These are phyloP conservation scores for Bugula neritina DNA, from an alignment of 2,888 invertebrate species.

Conservation along the genomic window DNA sequence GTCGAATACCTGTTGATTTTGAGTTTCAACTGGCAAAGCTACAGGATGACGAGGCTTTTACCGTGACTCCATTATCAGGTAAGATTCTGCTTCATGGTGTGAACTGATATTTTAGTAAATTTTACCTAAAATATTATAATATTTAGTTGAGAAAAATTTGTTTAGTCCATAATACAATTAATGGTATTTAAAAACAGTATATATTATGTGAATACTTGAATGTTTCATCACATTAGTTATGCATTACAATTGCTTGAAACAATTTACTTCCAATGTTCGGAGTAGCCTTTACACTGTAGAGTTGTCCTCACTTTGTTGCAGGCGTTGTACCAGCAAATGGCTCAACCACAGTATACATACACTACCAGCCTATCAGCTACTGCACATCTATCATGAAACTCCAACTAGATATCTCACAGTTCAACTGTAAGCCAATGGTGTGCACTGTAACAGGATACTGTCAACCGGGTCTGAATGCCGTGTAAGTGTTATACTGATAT, in stretches of 20 bases:
- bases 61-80: constrained; percentile 50
- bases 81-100: too few relatives aligned
- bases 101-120: too few relatives aligned
- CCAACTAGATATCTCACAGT: constrained; percentile 51
- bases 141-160: too few relatives aligned
- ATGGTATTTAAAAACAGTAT: background rate
- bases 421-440: constrained; percentile 47
- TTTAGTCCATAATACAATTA: too few relatives aligned
- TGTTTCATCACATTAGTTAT: too few relatives aligned
- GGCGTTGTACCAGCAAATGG: constrained; percentile 50
- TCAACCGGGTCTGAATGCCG: constrained; percentile 40
- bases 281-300: too few relatives aligned
- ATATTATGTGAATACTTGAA: too few relatives aligned
- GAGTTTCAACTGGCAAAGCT: constrained; percentile 47
- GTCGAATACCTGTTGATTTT: constrained; percentile 52
- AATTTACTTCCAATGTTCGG: too few relatives aligned
- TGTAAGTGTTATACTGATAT: constrained; percentile 10
- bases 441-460: constrained; percentile 49
- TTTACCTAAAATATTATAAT: too few relatives aligned
- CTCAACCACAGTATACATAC: constrained; percentile 44
- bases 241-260: too few relatives aligned
- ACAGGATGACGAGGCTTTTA: constrained; percentile 47
- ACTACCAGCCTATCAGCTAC: constrained; percentile 49
- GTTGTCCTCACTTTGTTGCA: too few relatives aligned
- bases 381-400: constrained; percentile 47